Percentiles rank a stretch among this genome's conserved stretches.
Conservation (phyloP, 2,888 invertebrate species). For the Chalcis sispes region DNA sequence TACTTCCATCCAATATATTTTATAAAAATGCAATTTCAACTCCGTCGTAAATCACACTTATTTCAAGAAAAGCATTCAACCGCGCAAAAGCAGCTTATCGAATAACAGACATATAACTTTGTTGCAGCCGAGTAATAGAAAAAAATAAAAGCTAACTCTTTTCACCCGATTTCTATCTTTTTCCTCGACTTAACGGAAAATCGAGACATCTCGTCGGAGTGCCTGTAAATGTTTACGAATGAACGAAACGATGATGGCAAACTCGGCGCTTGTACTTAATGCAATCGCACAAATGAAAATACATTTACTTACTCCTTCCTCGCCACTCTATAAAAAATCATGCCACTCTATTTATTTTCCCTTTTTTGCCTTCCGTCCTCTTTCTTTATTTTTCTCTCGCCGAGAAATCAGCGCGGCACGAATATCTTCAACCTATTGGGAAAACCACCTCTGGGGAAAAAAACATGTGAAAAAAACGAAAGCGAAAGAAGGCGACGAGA, state of each 20-base stretch:
- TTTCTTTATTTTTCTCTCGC: conserved; percentile 1
- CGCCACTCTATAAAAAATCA: no score
- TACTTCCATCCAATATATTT: no score
- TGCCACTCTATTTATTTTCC: conserved; percentile 57
- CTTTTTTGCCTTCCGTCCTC: conserved; percentile 19
- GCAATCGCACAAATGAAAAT: conserved; percentile 60
- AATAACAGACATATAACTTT: not conserved
- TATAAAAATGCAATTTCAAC: no score
- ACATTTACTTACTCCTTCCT: conserved; percentile 58
- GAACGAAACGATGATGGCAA: no score
- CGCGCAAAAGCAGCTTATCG: not conserved
- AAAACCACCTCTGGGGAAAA: no score
- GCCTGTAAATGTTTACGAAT: conserved; percentile 42
- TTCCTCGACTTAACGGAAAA: conserved; percentile 31
- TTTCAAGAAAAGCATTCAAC: not conserved
- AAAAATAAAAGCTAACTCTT: not conserved
- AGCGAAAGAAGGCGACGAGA: no score
- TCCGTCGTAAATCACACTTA: conserved; percentile 5
- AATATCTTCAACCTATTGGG: no score
- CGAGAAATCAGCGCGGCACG: no score
- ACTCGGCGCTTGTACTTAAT: conserved; percentile 47
- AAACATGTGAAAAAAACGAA: no score
- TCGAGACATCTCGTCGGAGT: conserved; percentile 37
- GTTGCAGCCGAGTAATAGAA: not conserved
- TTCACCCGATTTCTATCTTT: no score